Conservation (phyloP, 2,113 vertebrate genomes). For the Phrynosoma platyrhinos region DNA sequence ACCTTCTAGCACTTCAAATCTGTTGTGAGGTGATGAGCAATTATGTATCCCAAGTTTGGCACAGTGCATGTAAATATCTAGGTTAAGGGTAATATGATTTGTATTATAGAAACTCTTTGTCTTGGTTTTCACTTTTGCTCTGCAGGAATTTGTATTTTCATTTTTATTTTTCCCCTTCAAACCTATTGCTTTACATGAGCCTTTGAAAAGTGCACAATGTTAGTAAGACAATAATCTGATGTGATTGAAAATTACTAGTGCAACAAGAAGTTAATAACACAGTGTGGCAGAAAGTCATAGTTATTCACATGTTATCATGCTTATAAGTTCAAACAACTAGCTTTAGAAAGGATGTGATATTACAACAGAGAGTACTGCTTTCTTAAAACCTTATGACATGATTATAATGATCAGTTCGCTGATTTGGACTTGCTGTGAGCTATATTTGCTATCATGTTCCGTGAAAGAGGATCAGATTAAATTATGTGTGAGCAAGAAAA, state of each 20-base stretch:
- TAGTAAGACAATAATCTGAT: constrained; percentile 45
- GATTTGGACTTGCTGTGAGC: constrained; percentile 60
- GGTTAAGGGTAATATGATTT: background rate
- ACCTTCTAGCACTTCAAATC: too few relatives aligned
- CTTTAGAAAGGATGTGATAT: constrained; percentile 51
- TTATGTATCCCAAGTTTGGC: background rate
- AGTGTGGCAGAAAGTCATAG: constrained; percentile 53
- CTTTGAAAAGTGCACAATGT: constrained; percentile 1
- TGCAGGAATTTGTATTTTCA: background rate
- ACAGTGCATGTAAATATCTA: background rate
- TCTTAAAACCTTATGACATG: constrained; percentile 25
- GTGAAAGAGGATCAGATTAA: constrained; percentile 43
- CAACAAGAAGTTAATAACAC: constrained; percentile 40
- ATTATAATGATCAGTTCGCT: constrained; percentile 63
- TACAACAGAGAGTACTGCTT: constrained; percentile 36
- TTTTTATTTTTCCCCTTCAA: background rate
- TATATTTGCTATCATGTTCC: constrained; percentile 53
- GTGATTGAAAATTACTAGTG: constrained; percentile 35
- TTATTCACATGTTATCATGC: constrained; percentile 52
- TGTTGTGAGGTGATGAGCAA: background rate
- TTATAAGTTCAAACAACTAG: background rate
- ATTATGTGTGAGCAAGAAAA: constrained; percentile 31
- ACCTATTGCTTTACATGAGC: constrained; percentile 10
- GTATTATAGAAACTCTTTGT: background rate
- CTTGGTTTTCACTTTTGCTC: background rate